These are phyloP conservation scores for Phocides pigmalion DNA, from an alignment of 1,140 invertebrate species.

Conservation along the genomic window DNA sequence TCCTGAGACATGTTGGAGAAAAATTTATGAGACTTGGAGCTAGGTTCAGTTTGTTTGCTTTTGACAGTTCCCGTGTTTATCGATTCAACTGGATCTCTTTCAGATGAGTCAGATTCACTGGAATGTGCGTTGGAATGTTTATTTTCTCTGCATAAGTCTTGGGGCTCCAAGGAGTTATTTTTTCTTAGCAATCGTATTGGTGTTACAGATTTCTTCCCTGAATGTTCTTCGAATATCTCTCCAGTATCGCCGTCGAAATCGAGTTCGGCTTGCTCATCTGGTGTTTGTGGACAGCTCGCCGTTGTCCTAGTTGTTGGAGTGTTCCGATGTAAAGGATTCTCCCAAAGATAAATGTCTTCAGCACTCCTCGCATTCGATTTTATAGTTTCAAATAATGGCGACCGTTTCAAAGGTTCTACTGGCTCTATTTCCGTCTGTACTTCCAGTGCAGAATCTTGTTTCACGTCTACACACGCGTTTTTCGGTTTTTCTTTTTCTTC, in stretches of 20 bases:
- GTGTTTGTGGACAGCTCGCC: conserved; percentile 84
- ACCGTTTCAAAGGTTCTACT: conserved; percentile 60
- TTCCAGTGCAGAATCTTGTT: conserved; percentile 49
- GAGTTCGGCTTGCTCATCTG: conserved; percentile 88
- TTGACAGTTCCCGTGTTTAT: conserved; percentile 40
- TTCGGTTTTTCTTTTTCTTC: conserved; percentile 76
- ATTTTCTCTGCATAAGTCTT: conserved; percentile 47
- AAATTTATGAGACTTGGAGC: conserved; percentile 74
- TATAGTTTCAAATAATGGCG: conserved; percentile 63
- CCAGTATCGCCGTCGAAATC: conserved; percentile 86
- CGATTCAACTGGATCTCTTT: conserved; percentile 50
- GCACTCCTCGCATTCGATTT: conserved; percentile 76
- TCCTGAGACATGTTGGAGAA: conserved; percentile 84
- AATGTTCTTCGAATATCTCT: conserved; percentile 85
- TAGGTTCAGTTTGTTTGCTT: conserved; percentile 43
- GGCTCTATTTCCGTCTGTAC: conserved; percentile 50
- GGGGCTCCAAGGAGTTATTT: conserved; percentile 69
- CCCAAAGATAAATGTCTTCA: conserved; percentile 90
- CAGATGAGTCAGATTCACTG: conserved; percentile 69
- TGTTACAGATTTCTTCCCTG: conserved; percentile 86
- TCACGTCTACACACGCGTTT: conserved; percentile 58
- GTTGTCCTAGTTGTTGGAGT: conserved; percentile 75
- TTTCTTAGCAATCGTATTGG: conserved; percentile 83
- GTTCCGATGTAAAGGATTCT: conserved; percentile 88
- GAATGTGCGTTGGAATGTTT: conserved; percentile 59